A percentile compares a stretch with the other conserved stretches of the same genome.
These are phyloP conservation scores for Trogon surrucura DNA, from an alignment of 2,113 vertebrate genomes.

Conservation along the genomic window DNA sequence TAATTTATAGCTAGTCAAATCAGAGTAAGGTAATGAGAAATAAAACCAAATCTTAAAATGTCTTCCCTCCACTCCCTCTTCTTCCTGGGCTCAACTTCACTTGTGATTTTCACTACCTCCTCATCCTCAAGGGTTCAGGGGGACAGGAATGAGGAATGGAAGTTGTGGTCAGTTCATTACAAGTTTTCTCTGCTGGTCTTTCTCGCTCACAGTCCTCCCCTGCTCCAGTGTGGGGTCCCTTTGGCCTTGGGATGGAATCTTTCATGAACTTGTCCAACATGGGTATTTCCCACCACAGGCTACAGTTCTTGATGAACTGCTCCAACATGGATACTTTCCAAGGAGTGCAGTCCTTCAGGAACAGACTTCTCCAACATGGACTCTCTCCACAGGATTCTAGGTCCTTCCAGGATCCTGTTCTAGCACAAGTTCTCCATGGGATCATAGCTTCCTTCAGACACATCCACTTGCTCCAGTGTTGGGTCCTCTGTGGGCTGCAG, in stretches of 20 bases:
- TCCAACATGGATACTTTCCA: background rate
- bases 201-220: background rate
- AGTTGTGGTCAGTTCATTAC: background rate
- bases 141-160: background rate
- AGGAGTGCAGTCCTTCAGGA: background rate
- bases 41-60: background rate
- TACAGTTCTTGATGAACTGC: background rate
- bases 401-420: background rate
- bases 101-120: background rate
- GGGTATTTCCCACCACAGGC: background rate
- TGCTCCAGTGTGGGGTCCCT: too few relatives aligned
- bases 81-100: background rate
- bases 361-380: fast-evolving
- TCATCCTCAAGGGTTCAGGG: fast-evolving
- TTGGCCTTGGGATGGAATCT: background rate
- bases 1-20: background rate
- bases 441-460: background rate
- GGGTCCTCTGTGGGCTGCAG: background rate
- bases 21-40: background rate
- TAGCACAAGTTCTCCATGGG: fast-evolving
- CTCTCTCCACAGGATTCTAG: fast-evolving
- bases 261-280: background rate
- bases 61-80: background rate
- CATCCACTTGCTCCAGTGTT: fast-evolving
- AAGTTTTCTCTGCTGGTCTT: fast-evolving